These are phyloP conservation scores for Digitonthophagus gazella DNA, from an alignment of 2,888 invertebrate genomes.

Conservation along the genomic window DNA sequence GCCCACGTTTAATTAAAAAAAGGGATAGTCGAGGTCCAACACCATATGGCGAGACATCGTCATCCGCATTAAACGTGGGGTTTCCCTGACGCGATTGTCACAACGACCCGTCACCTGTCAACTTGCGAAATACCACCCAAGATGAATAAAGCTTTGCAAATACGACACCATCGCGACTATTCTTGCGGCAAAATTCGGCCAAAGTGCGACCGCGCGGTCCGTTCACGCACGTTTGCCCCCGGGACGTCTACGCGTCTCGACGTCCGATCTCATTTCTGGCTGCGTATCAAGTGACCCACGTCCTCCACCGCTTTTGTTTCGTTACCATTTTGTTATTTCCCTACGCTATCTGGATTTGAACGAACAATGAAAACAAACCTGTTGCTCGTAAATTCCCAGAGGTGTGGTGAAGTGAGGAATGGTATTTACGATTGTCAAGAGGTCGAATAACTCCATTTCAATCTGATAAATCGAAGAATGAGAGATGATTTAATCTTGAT, in stretches of 20 bases:
- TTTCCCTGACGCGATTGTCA: slow-evolving; percentile 1
- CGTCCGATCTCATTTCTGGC: slow-evolving; percentile 31
- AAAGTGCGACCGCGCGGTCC: slow-evolving; percentile 36
- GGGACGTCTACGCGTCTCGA: slow-evolving; percentile 35
- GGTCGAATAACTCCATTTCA: no score
- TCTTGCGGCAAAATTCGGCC: slow-evolving; percentile 34
- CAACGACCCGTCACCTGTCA: neutral
- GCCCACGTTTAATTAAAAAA: neutral
- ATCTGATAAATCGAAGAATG: no score
- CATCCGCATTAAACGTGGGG: neutral
- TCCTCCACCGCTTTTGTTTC: slow-evolving; percentile 2
- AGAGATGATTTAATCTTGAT: no score
- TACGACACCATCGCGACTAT: slow-evolving; percentile 31
- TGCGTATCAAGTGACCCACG: slow-evolving; percentile 26
- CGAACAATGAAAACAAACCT: neutral
- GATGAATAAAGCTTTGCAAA: slow-evolving; percentile 35
- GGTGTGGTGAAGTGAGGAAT: no score
- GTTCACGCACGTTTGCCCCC: slow-evolving; percentile 37
- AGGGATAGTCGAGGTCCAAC: no score
- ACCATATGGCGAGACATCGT: no score
- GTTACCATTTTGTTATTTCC: no score
- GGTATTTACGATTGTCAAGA: no score
- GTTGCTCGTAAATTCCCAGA: no score
- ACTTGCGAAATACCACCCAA: slow-evolving; percentile 37
- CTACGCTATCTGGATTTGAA: neutral